A percentile compares a stretch with the other conserved stretches of the same genome.
These are phyloP conservation scores for Melanogrammus aeglefinus DNA, from an alignment of 2,797 vertebrate genomes.

Conservation along the genomic window DNA sequence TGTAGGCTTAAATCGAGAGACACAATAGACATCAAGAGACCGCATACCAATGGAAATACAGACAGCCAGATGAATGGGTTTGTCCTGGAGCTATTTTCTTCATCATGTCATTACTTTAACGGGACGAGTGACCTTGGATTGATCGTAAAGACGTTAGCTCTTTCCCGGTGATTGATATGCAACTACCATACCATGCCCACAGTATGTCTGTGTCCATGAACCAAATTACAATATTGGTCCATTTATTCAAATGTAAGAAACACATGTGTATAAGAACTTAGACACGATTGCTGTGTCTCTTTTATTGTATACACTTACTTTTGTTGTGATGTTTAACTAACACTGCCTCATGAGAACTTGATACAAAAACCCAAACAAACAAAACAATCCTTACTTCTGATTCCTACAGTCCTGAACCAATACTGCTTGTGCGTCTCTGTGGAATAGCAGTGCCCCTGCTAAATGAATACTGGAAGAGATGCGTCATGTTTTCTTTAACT, in stretches of 20 bases:
- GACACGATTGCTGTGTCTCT: background rate
- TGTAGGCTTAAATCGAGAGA: constrained; percentile 36
- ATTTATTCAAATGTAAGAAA: background rate
- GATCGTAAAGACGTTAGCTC: background rate
- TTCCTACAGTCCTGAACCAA: background rate
- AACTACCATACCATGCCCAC: background rate
- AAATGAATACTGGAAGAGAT: background rate
- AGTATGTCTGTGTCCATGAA: background rate
- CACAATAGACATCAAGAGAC: constrained; percentile 29
- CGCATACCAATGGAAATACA: constrained; percentile 13
- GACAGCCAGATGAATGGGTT: constrained; percentile 17
- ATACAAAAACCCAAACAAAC: background rate
- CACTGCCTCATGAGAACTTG: background rate
- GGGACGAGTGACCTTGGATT: constrained; percentile 27
- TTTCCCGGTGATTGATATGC: background rate
- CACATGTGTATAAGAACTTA: background rate
- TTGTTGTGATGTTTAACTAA: background rate
- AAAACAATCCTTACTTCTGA: background rate
- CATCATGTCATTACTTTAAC: background rate
- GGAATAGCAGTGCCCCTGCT: background rate
- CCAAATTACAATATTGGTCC: background rate
- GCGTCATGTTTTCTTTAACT: too few relatives aligned
- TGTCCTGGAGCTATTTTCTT: constrained; percentile 20
- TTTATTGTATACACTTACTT: background rate
- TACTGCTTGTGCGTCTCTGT: background rate